These are phyloP conservation scores for Agrenia bidenticulata DNA, from an alignment of 2,888 invertebrate genomes.

Conservation along the genomic window DNA sequence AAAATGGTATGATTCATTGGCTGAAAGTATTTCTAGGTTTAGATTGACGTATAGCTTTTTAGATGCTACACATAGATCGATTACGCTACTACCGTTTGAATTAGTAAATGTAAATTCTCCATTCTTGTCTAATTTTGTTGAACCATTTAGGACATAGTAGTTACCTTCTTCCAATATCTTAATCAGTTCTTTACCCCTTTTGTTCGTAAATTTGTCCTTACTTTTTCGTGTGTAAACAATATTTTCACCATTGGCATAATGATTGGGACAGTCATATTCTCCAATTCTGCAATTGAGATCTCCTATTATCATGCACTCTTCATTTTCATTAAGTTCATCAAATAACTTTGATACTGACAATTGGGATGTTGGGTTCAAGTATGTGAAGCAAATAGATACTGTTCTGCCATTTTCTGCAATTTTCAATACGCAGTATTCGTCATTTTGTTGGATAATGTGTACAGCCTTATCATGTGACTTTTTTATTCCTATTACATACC, in stretches of 20 bases:
- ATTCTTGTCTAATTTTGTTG: slow-evolving; percentile 3
- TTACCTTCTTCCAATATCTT: not conserved
- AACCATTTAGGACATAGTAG: slow-evolving; percentile 18
- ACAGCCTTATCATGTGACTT: not conserved
- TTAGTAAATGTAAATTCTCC: slow-evolving; percentile 21
- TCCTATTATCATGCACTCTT: slow-evolving; percentile 12
- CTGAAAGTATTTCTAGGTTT: slow-evolving; percentile 8
- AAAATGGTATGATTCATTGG: slow-evolving; percentile 12
- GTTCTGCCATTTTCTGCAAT: not conserved
- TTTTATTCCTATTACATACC: not conserved
- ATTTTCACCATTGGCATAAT: too few species aligned
- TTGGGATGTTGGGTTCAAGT: not conserved
- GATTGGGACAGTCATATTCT: not conserved
- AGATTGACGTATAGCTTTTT: not conserved
- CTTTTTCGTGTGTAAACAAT: not conserved
- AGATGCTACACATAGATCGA: slow-evolving; percentile 9
- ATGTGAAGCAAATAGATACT: not conserved
- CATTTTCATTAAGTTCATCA: too few species aligned
- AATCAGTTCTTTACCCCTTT: slow-evolving; percentile 12
- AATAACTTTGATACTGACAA: too few species aligned
- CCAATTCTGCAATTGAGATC: slow-evolving; percentile 27
- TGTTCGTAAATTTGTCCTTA: slow-evolving; percentile 12
- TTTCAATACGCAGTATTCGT: not conserved
- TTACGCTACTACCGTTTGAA: slow-evolving; percentile 13
- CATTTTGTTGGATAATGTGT: not conserved